A percentile compares a stretch with the other conserved stretches of the same genome.
Conservation (phyloP, 2,888 invertebrate species). For the Gari tellinella region DNA sequence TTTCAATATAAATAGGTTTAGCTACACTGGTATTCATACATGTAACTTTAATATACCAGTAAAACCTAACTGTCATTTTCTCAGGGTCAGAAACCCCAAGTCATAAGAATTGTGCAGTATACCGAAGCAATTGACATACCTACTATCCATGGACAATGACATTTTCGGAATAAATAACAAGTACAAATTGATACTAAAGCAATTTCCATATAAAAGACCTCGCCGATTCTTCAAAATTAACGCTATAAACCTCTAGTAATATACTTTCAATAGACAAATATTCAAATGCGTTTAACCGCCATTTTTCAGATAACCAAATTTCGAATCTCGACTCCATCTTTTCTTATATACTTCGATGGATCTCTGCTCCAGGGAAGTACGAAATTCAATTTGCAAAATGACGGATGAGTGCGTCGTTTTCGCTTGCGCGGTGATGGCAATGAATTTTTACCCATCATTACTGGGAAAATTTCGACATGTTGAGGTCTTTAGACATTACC, state of each 20-base stretch:
- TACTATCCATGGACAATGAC: constrained; percentile 47
- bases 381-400: constrained; percentile 79
- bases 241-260: constrained; percentile 72
- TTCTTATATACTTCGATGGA: constrained; percentile 49
- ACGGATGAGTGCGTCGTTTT: constrained; percentile 66
- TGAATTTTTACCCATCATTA: constrained; percentile 69
- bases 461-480: constrained; percentile 50
- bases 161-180: constrained; percentile 63
- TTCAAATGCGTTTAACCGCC: constrained; percentile 77
- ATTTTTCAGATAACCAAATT: constrained; percentile 72
- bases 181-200: constrained; percentile 76
- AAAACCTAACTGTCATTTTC: too few species aligned
- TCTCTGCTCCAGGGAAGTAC: constrained; percentile 65
- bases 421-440: constrained; percentile 54
- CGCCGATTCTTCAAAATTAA: constrained; percentile 75
- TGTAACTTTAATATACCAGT: too few species aligned
- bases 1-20: too few species aligned
- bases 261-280: constrained; percentile 73
- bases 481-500: constrained; percentile 74
- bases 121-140: too few species aligned
- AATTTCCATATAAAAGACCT: constrained; percentile 75
- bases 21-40: too few species aligned
- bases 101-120: too few species aligned
- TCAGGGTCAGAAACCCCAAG: too few species aligned
- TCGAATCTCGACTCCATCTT: constrained; percentile 57